Evolutionary conservation across 2,797 vertebrate genomes (phyloP), one percentile per base, ranked within the genome.

Genomic region (Coranthus polyacanthus): DNA sequence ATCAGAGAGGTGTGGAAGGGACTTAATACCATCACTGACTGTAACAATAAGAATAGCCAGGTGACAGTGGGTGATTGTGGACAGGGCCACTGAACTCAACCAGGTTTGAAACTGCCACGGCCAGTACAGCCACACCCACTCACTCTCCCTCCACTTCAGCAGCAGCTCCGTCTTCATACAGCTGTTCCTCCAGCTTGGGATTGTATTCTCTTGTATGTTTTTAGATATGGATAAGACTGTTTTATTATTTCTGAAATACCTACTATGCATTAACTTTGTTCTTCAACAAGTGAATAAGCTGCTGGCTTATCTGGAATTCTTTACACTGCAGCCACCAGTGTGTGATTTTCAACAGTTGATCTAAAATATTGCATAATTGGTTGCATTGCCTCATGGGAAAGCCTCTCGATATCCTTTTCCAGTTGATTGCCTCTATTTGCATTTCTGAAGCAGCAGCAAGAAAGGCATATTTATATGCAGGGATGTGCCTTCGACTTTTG

Each of bases 391-490:
- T 75, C 29, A 45, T 47, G 22, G 64, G 50, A 72, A 61, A 77
- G 20, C 15, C 36, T 68, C 50, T 72, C 47, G 32, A 42, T 42
- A 75, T 76, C 21, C 20, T 72, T 72, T 75, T 74, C 29, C 0
- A n/a, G 18, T 34, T 69, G 52, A 75, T 42, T 64, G 58, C 65
- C 7, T 68, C 36, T 20, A 54, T 78, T 76, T 57, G 59, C 62
- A 56, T 57, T 12, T 51, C 52, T 57, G 20, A 62, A 59, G 44
- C 42, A 41, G 57, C 29, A 47, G 55, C 34, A 32, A 29, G 34
- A 58, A n/a, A 5, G 26, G 18, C 6, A 41, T 22, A 82, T 79
- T 73, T 68, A 44, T 55, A 79, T 75, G 61, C 72, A 64, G 53
- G 3, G 9, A 46, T 67, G 46, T 37, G 36, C 9, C n/a, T 45